These are phyloP conservation scores for Drosophila limbata DNA, from an alignment of 2,888 invertebrate species.

Conservation along the genomic window DNA sequence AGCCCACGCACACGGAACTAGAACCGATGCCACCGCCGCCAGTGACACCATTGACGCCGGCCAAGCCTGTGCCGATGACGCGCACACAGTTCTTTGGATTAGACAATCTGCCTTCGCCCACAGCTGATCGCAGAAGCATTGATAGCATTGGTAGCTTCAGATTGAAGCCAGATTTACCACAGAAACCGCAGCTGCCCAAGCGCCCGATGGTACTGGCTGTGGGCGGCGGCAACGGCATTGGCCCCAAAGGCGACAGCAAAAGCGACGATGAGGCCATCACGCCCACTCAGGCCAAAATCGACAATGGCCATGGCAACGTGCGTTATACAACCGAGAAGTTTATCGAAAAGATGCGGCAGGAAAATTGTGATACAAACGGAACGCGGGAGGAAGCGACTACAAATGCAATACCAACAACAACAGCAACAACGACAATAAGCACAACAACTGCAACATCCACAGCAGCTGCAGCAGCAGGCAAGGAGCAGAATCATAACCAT, in stretches of 20 bases:
- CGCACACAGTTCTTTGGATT: slow-evolving; percentile 83
- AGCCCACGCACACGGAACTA: slow-evolving; percentile 46
- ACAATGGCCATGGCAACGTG: slow-evolving; percentile 71
- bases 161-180: slow-evolving; percentile 84
- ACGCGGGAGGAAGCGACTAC: slow-evolving; percentile 45
- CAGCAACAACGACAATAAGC: slow-evolving; percentile 20
- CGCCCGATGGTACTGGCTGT: slow-evolving; percentile 86
- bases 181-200: slow-evolving; percentile 93
- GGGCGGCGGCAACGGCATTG: slow-evolving; percentile 28
- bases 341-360: slow-evolving; percentile 71
- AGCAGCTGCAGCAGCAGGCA: slow-evolving; percentile 18
- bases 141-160: slow-evolving; percentile 80
- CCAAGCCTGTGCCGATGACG: slow-evolving; percentile 83
- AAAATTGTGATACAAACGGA: slow-evolving; percentile 73
- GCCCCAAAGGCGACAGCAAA: slow-evolving; percentile 56
- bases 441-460: slow-evolving; percentile 3
- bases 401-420: slow-evolving; percentile 9
- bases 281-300: slow-evolving; percentile 69
- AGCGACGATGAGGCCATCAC: slow-evolving; percentile 78
- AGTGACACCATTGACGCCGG: slow-evolving; percentile 65
- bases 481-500: slow-evolving; percentile 59
- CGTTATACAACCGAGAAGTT: slow-evolving; percentile 73
- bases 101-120: slow-evolving; percentile 81
- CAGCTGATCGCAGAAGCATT: slow-evolving; percentile 80
- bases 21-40: slow-evolving; percentile 71